A percentile compares a stretch with the other conserved stretches of the same genome.
Conservation (phyloP, 2,797 vertebrate genomes). For the Craterocephalus amniculus region DNA sequence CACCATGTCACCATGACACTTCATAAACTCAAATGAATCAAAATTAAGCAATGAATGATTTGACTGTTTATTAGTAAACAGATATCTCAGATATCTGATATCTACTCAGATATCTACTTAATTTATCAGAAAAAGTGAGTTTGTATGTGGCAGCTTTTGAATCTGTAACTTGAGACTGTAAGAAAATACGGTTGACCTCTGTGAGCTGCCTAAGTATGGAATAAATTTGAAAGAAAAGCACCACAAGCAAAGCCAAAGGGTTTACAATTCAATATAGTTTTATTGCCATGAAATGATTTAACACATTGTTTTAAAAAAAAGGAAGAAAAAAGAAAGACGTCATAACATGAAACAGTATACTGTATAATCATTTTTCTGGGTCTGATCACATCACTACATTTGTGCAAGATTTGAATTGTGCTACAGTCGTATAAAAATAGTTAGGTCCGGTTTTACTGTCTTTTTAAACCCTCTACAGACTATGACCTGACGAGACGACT, state of each 20-base stretch:
- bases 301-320: neutral
- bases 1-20: too few relatives aligned
- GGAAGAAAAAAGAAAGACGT: neutral
- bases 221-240: neutral
- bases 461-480: slow-evolving; percentile 10
- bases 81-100: too few relatives aligned
- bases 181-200: neutral
- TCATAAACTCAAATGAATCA: too few relatives aligned
- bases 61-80: too few relatives aligned
- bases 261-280: neutral
- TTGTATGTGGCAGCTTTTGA: neutral
- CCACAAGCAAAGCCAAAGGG: neutral
- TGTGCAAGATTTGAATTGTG: too few relatives aligned
- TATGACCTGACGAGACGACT: slow-evolving; percentile 18
- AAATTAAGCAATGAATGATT: too few relatives aligned
- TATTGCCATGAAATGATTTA: neutral
- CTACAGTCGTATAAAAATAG: slow-evolving; percentile 14
- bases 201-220: neutral
- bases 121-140: too few relatives aligned
- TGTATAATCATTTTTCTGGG: neutral
- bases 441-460: neutral
- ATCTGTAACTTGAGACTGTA: neutral
- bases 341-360: neutral
- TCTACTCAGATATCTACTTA: too few relatives aligned
- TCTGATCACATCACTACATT: neutral